Evolutionary conservation across 2,888 invertebrate species (phyloP), one percentile per base, ranked within the genome.

Genomic region (Microctonus hyperodae): DNA sequence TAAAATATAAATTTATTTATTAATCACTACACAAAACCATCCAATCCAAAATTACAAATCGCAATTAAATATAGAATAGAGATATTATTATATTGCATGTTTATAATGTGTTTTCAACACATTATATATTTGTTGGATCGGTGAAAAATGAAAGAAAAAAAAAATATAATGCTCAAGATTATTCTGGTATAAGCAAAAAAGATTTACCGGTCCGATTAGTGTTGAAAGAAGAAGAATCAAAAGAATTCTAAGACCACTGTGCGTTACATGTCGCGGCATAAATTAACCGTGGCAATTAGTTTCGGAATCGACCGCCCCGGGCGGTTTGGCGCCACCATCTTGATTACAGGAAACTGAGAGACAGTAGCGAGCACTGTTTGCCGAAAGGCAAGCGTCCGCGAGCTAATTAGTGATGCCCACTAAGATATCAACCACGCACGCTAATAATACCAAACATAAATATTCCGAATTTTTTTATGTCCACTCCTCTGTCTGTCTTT

Each of bases 281-380:
- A 83, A 83, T 83, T 83, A 83, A 82, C 80, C 81, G 77, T 77
- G 80, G 81, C 82, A 83, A 83, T 83, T 83, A 83, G 83, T 83
- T 83, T 82, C 76, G 80, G 79, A 79, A 82, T 81, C 81, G 81
- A 78, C 78, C 80, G 81, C 79, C 77, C 76, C 81, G 82, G 81
- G 80, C 81, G 81, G 81, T 69, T 78, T 81, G 81, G 81, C 81
- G 82, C 83, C 82, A 82, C 82, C 83, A 82, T 83, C 83, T 83
- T 82, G 83, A 83, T 83, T 81, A 76, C 77, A 70, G 65, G 70
- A 70, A 71, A 71, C 67, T 72, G 74, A 73, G 79, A 80, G 79
- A 83, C 83, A 82, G 83, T 83, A 82, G 82, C 81, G 73, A 79
- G 81, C 80, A 79, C 82, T 82, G 83, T 83, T 81, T 80, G 83